Base-by-base conservation (phyloP, 2,888 invertebrate species). In the Aporophyla lueneburgensis region DNA sequence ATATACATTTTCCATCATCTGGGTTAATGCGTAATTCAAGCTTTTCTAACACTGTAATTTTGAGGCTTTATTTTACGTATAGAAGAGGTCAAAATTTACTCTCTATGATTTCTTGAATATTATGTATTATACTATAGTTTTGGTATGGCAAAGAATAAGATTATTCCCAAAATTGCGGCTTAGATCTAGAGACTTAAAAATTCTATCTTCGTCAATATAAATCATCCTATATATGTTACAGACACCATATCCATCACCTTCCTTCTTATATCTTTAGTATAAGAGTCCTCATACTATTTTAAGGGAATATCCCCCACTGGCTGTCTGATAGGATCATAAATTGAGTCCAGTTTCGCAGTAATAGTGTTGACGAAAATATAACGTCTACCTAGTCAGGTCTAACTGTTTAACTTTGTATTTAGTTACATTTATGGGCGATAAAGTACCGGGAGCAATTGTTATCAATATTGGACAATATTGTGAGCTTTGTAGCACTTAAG, bases 291-390 rank as follows among this genome's bases (percentile, higher is more conserved):
- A 82, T 67, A 73, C 82, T 76, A 83, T 82, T 86, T 86, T 69
- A 86, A 76, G 71, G 76, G 77, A 76, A 83, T 83, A 19, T 83
- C 83, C 83, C 83, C 86, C 70, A 83, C 83, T 74, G 82, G 76
- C 69, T 75, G 46, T 9, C 53, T 73, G 83, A 83, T 86, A 83
- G 83, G 72, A 63, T 76, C 77, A 86, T 83, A 76, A 85, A 85
- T 83, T 85, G 63, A 53, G 1, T 69, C 83, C 58, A 85, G 73
- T 65, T 77, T 71, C 40, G 40, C 76, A 24, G 27, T 68, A 76
- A 72, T 46, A 63, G 70, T 73, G 73, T 27, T 76, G 83, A 82
- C 82, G 86, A 83, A 83, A 85, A 85, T 83, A 81, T 74, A 65
- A 81, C 66, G 69, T 80, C 62, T 71, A 24, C 24, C 9, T 51